phyloP scores from a whole-genome alignment of 2,797 vertebrate genomes.

The Limosa lapponica region DNA sequence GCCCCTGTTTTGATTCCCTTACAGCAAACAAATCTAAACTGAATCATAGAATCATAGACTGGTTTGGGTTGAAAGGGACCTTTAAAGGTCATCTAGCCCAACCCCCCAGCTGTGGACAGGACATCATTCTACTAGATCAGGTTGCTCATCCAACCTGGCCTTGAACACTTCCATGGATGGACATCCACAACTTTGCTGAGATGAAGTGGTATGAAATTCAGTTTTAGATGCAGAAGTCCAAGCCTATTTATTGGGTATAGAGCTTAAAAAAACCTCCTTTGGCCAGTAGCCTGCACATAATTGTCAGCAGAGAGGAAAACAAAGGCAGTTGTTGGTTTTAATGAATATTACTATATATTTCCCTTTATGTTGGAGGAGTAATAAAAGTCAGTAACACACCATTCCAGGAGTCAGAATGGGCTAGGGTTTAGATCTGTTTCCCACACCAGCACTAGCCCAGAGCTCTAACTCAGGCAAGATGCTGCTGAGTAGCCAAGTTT shows the following conservation, averaged over 20 bases:
- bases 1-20: background rate
- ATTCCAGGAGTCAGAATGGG: background rate
- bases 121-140: background rate
- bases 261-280: background rate
- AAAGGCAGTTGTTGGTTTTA: background rate
- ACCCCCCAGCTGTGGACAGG: fast-evolving
- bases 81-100: background rate
- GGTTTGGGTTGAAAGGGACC: background rate
- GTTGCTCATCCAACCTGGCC: background rate
- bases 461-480: background rate
- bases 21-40: background rate
- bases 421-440: background rate
- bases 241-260: background rate
- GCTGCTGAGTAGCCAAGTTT: background rate
- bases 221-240: background rate
- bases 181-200: background rate
- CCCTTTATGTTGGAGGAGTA: background rate
- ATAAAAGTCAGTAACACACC: background rate
- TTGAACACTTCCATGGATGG: background rate
- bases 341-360: background rate
- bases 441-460: background rate
- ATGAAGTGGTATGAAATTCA: background rate
- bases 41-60: background rate
- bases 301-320: background rate
- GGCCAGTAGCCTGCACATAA: background rate